phyloP scores from a whole-genome alignment of 1,140 invertebrate species.

The Berghia stephanieae region DNA sequence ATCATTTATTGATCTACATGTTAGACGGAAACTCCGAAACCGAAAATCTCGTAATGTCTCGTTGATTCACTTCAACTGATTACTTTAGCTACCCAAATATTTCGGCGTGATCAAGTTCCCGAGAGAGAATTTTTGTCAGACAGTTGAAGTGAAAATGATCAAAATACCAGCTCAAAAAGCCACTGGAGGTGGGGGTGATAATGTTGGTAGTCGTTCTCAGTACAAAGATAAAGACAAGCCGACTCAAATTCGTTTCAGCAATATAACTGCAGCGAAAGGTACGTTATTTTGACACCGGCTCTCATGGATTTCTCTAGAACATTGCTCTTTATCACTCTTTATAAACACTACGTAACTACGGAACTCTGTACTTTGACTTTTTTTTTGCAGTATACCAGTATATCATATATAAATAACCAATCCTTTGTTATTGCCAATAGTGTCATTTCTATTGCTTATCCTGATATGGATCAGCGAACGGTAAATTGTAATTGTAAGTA shows the following conservation, averaged over 20 bases:
- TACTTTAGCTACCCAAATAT: background rate
- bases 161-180: slow-evolving; percentile 32
- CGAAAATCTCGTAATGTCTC: slow-evolving; percentile 25
- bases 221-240: slow-evolving; percentile 86
- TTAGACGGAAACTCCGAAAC: slow-evolving; percentile 16
- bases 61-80: background rate
- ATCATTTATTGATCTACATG: background rate
- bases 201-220: slow-evolving; percentile 47
- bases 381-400: no score
- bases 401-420: no score
- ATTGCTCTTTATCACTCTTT: no score
- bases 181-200: slow-evolving; percentile 18
- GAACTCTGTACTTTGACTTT: no score
- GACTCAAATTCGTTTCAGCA: slow-evolving; percentile 90
- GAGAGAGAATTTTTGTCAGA: background rate
- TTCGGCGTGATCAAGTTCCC: slow-evolving; percentile 21
- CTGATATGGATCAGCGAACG: no score
- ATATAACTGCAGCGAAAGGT: slow-evolving; percentile 99
- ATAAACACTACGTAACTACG: no score
- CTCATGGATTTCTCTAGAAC: no score
- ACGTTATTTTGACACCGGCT: slow-evolving; percentile 60
- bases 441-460: no score
- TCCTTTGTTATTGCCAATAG: no score
- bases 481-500: no score
- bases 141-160: slow-evolving; percentile 16